A percentile compares a stretch with the other conserved stretches of the same genome.
These are phyloP conservation scores for Leptinotarsa undecemlineata DNA, from an alignment of 1,140 invertebrate species.

Conservation along the genomic window DNA sequence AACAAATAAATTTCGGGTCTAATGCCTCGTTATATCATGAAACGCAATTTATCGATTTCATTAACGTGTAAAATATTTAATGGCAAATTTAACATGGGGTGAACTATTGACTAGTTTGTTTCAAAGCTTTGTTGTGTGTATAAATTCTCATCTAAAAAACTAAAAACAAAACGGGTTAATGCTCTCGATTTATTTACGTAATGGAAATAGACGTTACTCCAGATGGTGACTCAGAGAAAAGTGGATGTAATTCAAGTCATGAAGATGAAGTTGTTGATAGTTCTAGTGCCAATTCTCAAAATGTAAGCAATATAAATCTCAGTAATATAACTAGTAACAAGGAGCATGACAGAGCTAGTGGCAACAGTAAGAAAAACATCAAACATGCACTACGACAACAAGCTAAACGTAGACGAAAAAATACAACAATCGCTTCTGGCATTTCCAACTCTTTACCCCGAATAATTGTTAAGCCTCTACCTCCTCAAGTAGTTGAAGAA, in stretches of 20 bases:
- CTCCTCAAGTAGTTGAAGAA: constrained; percentile 62
- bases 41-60: constrained; percentile 25
- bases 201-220: constrained; percentile 55
- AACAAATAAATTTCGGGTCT: constrained; percentile 13
- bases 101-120: constrained; percentile 30
- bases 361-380: constrained; percentile 60
- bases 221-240: constrained; percentile 44
- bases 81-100: constrained; percentile 39
- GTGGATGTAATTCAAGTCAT: constrained; percentile 40
- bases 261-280: constrained; percentile 42
- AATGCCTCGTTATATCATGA: constrained; percentile 30
- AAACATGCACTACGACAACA: constrained; percentile 77
- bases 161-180: constrained; percentile 29
- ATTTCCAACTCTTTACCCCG: constrained; percentile 68
- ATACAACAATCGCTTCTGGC: constrained; percentile 72
- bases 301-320: constrained; percentile 27
- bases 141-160: constrained; percentile 25
- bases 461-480: constrained; percentile 72
- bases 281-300: constrained; percentile 26
- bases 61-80: constrained; percentile 31
- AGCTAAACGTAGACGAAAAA: constrained; percentile 76
- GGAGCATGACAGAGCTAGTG: constrained; percentile 29
- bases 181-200: constrained; percentile 38
- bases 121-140: constrained; percentile 37
- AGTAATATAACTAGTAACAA: constrained; percentile 18